These are phyloP conservation scores for Drosophila tristis DNA, from an alignment of 1,140 invertebrate species.

Conservation along the genomic window DNA sequence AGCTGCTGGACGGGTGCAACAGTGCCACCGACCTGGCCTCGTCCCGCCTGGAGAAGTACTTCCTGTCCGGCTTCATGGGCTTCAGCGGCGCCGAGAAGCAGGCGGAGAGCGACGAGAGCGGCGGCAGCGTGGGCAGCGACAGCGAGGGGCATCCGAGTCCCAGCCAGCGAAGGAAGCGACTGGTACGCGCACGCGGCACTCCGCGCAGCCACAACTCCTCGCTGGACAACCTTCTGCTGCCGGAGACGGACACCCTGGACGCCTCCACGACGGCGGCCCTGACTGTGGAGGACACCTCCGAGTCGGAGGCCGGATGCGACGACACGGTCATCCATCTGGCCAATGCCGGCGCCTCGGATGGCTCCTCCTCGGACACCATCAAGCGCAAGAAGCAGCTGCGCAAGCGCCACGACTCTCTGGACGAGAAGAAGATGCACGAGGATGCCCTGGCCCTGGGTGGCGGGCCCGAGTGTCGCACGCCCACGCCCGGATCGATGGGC, in stretches of 20 bases:
- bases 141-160: constrained; percentile 94
- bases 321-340: constrained; percentile 87
- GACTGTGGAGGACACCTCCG: constrained; percentile 87
- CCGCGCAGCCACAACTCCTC: constrained; percentile 92
- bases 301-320: constrained; percentile 90
- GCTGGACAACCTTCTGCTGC: constrained; percentile 88
- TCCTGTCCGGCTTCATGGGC: constrained; percentile 93
- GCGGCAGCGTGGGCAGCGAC: constrained; percentile 91
- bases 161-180: constrained; percentile 91
- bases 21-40: constrained; percentile 89
- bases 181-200: constrained; percentile 91
- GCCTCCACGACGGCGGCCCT: constrained; percentile 84
- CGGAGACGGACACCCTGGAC: constrained; percentile 84
- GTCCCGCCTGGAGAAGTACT: constrained; percentile 95
- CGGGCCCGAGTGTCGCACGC: constrained; percentile 85
- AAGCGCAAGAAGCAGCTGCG: constrained; percentile 91
- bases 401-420: constrained; percentile 86
- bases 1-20: constrained; percentile 85
- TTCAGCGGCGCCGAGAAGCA: constrained; percentile 88
- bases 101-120: constrained; percentile 88
- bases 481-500: constrained; percentile 79
- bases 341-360: constrained; percentile 85
- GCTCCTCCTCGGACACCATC: constrained; percentile 91
- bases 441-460: constrained; percentile 16
- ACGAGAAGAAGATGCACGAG: constrained; percentile 85